Base-by-base conservation (phyloP, 2,797 vertebrate species). In the Neopelma chrysocephalum region DNA sequence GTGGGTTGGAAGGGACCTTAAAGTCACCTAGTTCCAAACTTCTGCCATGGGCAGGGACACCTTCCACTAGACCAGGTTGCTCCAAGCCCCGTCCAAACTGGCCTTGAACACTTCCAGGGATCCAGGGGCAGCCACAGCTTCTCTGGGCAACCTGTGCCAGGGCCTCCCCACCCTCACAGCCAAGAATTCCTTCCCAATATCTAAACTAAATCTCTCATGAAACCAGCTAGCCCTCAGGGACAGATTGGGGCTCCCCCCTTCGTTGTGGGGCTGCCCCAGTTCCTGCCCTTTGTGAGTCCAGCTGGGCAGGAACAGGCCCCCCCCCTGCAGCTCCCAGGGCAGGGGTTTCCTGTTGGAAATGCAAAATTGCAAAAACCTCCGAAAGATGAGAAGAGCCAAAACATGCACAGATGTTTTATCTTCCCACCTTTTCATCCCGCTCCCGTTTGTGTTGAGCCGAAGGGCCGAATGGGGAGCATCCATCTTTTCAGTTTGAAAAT, bases 271-370 rank as follows among this genome's bases (percentile, higher is more conserved):
- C 71, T 85, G n/a, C 54, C 36, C 7, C 72, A 6, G 2, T 17
- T 47, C 58, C 62, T 50, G 58, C 6, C 10, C n/a, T 72, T 23
- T 13, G 32, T 15, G 43, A 27, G 53, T 6, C 19, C 32, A 25
- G 54, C 72, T n/a, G 82, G 88, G 89, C 62, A 87, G 82, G 75
- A 77, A 34, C 45, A 50, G 73, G 40, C 45, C 45, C 34, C 68
- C 34, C 68, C 5, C 3, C 26, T 2, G 0, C 19, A 0, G 22
- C 53, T 62, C 84, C 40, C 0, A 0, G 48, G 26, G 43, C 54
- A 7, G 57, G 10, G 19, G 45, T 50, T 92, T 79, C 91, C 83
- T n/a, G 2, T 27, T 72, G 56, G 64, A 80, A 87, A 69, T 8
- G 27, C 60, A 72, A 86, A 85, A 45, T 1, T 6, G 62, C 40